Evolutionary conservation across 2,888 invertebrate species (phyloP), one percentile per base, ranked within the genome.

Genomic region (Perizoma affinitatum): DNA sequence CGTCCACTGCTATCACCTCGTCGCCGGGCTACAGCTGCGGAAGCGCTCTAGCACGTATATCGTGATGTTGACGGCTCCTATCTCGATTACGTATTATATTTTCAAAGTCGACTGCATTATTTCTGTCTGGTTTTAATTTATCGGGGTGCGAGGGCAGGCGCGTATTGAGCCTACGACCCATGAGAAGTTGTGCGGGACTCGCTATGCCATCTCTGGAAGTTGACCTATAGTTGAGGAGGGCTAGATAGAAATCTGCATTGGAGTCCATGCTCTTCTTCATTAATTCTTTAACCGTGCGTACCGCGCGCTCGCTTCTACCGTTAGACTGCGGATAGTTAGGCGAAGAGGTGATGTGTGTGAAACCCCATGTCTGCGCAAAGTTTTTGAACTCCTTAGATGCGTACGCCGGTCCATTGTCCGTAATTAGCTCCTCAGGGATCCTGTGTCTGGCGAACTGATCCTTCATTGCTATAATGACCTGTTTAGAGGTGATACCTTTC

Each of bases 371-470:
- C 38, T 38, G 38, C 38, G 38, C 38, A 4, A 38, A 38, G 38
- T 0, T 38, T 7, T 7, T 38, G 7, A 38, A 38, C 7, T 38
- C 38, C 4, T 4, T 38, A 7, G 38, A 5, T 7, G 38, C 1
- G 38, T 38, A 38, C 5, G 38, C 7, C 7, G 38, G 38, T 38
- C 38, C 38, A 38, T 38, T 38, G 7, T 38, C 38, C 1, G 38
- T 38, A 7, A 38, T 38, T 7, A 38, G 38, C 38, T 38, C 38
- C 7, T 40, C 9, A 0, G 68, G 70, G 35, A 69, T 68, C 6
- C 67, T 63, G 43, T 67, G 61, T 4, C 67, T 36, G 2, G 65
- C 54, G 41, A 72, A 69, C 34, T 65, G 58, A 9, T 66, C 61
- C 36, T 67, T 69, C 42, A 70, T 44, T 1, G 48, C 57, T 6